Evolutionary conservation across 35 echinoderm and acorn worm species (phyloP), one percentile per base, ranked within the genome.

Genomic region (Anneissia japonica): DNA sequence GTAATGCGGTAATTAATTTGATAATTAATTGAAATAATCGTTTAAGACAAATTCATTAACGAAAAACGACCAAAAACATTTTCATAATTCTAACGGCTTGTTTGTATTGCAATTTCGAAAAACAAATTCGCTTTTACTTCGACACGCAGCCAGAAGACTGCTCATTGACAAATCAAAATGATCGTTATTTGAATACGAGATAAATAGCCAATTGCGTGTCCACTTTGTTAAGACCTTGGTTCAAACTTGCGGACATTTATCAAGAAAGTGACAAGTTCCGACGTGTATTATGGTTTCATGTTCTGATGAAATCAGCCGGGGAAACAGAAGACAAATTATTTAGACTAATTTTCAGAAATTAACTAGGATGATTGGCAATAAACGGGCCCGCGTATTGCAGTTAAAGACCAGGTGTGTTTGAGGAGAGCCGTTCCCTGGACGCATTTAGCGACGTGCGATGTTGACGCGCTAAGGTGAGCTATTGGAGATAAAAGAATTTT

Each of bases 401-500:
- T 64, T 64, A 64, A 64, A 64, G 51, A 64, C 51, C 51, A 64
- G 51, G 51, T 64, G 51, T 64, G 51, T 64, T 64, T 64, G 51
- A 64, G 51, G 7, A 64, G 51, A 64, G 51, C 2, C 51, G 51
- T 64, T 64, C 51, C 51, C 51, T 64, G 51, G 21, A 64, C 51
- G 51, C 51, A 64, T 64, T 64, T 64, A 64, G 51, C 51, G 51
- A 64, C 51, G 51, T 23, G 21, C 51, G 19, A 64, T 64, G 51
- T 64, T 64, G 9, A 64, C 7, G 51, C 51, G 51, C 6, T 64
- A 64, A 64, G 51, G 51, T 64, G 51, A 64, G 51, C 7, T 26
- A 64, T 64, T 64, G 51, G 51, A 64, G 51, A 64, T 64, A 64
- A 64, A 64, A 64, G 51, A 64, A 64, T 64, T 64, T 64, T 64